A percentile compares a stretch with the other conserved stretches of the same genome.
phyloP scores from a whole-genome alignment of 1,140 invertebrate species.

The Phymorhynchus buccinoides region DNA sequence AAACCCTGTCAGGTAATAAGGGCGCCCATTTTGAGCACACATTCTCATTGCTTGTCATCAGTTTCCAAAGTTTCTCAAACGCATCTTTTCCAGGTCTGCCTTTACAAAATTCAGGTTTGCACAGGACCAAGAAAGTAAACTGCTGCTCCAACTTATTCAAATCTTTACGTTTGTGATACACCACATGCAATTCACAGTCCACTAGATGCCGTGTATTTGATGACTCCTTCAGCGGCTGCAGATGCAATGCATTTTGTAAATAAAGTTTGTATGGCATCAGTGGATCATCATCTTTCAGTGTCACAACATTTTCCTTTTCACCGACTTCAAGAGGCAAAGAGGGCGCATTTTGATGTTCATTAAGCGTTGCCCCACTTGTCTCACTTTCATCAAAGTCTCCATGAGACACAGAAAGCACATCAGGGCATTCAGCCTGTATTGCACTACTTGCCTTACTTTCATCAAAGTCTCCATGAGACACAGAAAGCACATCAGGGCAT shows the following conservation, averaged over 20 bases:
- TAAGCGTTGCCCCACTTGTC: background rate
- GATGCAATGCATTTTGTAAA: background rate
- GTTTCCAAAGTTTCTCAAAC: background rate
- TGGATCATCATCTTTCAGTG: background rate
- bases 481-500: too few species aligned
- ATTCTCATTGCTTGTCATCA: background rate
- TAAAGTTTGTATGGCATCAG: background rate
- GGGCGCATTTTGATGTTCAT: background rate
- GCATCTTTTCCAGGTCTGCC: background rate
- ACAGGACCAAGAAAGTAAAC: background rate
- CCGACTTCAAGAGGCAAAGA: too few species aligned
- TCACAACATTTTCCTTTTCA: background rate
- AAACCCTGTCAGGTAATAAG: background rate
- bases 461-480: too few species aligned
- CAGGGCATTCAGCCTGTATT: too few species aligned
- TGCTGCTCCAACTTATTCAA: conserved; percentile 1
- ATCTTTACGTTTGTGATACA: background rate
- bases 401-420: too few species aligned
- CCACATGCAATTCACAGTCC: background rate
- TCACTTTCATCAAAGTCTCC: background rate
- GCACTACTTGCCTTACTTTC: too few species aligned
- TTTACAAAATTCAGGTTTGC: conserved; percentile 1
- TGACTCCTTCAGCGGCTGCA: background rate
- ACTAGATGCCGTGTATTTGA: background rate
- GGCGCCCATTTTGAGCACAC: background rate